Conservation (phyloP, 2,888 invertebrate species). For the Galeruca laticollis region DNA sequence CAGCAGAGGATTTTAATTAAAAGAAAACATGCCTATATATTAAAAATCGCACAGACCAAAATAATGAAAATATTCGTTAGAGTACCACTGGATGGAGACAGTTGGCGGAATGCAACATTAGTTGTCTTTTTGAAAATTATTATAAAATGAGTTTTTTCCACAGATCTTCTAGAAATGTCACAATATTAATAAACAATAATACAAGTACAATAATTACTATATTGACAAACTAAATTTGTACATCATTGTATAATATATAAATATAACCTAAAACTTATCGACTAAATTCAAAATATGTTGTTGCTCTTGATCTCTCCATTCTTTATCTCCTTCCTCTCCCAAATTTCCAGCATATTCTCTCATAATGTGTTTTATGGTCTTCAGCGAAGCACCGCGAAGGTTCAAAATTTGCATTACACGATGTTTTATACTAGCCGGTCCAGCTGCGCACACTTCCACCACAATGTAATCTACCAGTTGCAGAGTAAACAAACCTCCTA, state of each 20-base stretch:
- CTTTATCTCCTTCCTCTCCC: constrained; percentile 88
- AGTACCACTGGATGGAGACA: no score
- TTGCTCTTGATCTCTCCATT: constrained; percentile 90
- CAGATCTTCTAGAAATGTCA: neutral
- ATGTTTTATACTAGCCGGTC: constrained; percentile 81
- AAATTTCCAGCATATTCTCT: constrained; percentile 96
- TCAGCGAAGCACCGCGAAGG: constrained; percentile 89
- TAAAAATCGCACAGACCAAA: no score
- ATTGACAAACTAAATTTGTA: neutral
- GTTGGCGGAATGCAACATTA: no score
- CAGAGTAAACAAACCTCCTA: constrained; percentile 89
- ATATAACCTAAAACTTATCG: constrained; percentile 82
- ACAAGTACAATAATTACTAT: neutral
- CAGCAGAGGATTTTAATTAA: no score
- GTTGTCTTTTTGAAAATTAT: no score
- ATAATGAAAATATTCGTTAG: no score
- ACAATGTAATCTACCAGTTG: constrained; percentile 94
- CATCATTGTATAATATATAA: neutral
- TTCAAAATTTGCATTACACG: constrained; percentile 90
- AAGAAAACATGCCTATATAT: no score
- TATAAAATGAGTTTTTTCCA: no score
- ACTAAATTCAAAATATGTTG: constrained; percentile 92
- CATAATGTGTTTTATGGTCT: constrained; percentile 94
- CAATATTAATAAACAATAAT: no score
- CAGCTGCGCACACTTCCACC: constrained; percentile 82